Evolutionary conservation across 1,140 invertebrate genomes (phyloP), one percentile per base, ranked within the genome.

Genomic region (Zelostemma sp.): DNA sequence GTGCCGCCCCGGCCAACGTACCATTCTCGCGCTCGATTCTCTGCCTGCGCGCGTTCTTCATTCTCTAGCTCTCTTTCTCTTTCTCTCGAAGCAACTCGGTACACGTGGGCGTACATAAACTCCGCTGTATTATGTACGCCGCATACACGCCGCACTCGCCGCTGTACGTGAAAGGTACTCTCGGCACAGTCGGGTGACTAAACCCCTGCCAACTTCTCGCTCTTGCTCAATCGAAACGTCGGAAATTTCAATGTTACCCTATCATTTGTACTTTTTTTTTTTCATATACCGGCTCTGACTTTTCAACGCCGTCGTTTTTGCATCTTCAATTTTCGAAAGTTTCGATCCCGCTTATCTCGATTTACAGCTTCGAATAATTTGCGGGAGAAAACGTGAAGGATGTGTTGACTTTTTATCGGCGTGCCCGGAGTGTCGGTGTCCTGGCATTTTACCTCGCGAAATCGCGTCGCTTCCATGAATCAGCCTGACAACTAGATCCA

Each of bases 371-470:
- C n/a, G n/a, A n/a, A n/a, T n/a, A n/a, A n/a, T n/a, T n/a, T n/a
- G 43, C 43, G 18, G 38, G 50, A 21, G 49, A 65, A 61, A 54
- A 19, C 19, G 38, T 49, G 38, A 1, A n/a, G 17, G 15, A 25
- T 11, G 38, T 77, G 74, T 64, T 62, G 57, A 61, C 69, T 62
- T 67, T 77, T 58, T 62, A 61, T 68, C 61, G 63, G 45, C 67
- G 40, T 63, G 72, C 65, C 55, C 45, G 28, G 54, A 40, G 53
- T 75, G 75, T 71, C 69, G 72, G 68, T 75, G 71, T 75, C 71
- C 72, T 71, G 67, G 55, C 66, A 73, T 76, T 73, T 69, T 60
- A 57, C 68, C 74, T 63, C 67, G 55, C 70, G 35, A 38, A 71
- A 74, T 12, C 12, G 55, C 48, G 64, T 62, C 28, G 49, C 28